Evolutionary conservation across 1,140 invertebrate genomes (phyloP).

Genomic region (Sarcophaga bullata): DNA sequence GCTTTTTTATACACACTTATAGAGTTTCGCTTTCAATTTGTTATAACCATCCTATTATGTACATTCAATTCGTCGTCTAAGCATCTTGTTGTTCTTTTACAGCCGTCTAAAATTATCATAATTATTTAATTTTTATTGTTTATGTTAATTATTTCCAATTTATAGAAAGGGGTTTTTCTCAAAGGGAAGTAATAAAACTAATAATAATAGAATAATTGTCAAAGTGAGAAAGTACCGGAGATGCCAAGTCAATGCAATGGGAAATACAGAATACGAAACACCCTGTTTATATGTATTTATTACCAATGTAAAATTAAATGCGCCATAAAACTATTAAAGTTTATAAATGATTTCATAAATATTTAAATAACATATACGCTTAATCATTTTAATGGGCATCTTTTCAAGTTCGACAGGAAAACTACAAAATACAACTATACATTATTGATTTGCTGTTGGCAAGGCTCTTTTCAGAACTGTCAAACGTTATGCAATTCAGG

Average conservation of each 20-base stretch:
- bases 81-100: conserved; percentile 4
- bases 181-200: background rate
- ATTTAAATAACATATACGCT: no score
- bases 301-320: no score
- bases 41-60: background rate
- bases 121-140: background rate
- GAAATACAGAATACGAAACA: background rate
- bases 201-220: background rate
- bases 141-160: background rate
- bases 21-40: background rate
- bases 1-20: background rate
- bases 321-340: no score
- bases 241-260: background rate
- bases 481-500: conserved; percentile 17
- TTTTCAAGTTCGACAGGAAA: no score
- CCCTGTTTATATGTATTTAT: background rate
- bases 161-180: background rate
- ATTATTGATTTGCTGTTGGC: no score
- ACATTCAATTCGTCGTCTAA: background rate
- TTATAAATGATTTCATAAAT: no score
- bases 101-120: background rate
- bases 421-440: no score
- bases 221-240: background rate
- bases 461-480: background rate
- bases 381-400: no score